Conservation (phyloP, 2,113 vertebrate genomes). For the Zapornia atra region DNA sequence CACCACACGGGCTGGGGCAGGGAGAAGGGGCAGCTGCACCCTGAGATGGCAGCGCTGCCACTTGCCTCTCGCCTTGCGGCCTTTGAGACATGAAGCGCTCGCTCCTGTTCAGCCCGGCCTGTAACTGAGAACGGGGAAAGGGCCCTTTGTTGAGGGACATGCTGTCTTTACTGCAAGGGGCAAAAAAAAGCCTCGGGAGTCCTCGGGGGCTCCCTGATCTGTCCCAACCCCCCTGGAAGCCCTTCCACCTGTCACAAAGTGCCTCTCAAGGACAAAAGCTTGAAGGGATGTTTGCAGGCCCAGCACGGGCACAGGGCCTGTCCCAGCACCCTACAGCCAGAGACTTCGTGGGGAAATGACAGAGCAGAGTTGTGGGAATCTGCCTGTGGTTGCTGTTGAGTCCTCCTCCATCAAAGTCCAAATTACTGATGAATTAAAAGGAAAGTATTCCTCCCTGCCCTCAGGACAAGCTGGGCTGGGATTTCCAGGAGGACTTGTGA, state of each 20-base stretch:
- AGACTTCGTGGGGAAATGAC: background rate
- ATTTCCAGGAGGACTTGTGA: background rate
- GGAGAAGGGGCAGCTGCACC: background rate
- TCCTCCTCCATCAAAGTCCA: background rate
- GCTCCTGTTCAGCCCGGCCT: background rate
- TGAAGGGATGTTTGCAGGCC: background rate
- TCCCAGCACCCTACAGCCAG: background rate
- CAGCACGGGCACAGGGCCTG: fast-evolving
- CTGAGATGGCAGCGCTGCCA: background rate
- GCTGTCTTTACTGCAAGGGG: background rate
- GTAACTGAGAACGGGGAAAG: background rate
- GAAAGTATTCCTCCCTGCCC: background rate
- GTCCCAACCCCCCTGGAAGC: background rate
- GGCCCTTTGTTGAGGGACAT: background rate
- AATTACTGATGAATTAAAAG: background rate
- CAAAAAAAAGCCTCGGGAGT: background rate
- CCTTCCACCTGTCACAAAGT: background rate
- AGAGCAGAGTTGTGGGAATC: background rate
- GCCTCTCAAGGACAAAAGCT: background rate
- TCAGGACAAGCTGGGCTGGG: background rate
- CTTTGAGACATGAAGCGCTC: background rate
- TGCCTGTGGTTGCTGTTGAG: background rate
- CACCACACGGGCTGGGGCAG: background rate
- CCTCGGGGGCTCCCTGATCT: background rate
- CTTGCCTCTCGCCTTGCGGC: background rate